phyloP scores from a whole-genome alignment of 92 coral and sea anemone genomes.

The Actinostola sp. region DNA sequence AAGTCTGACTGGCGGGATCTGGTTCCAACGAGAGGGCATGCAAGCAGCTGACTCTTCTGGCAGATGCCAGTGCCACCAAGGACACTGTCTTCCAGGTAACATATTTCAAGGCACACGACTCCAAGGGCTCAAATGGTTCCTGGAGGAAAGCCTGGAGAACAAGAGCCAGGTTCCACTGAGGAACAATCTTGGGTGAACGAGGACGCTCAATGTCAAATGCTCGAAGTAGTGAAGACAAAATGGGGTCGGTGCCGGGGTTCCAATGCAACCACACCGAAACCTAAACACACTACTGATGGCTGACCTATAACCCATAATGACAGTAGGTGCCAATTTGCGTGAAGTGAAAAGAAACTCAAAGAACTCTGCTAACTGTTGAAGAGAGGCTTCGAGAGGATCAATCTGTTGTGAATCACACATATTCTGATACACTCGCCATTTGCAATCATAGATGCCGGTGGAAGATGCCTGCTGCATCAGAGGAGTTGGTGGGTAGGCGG shows the following conservation, averaged over 20 bases:
- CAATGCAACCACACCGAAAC: conserved; percentile 13
- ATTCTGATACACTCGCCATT: no score
- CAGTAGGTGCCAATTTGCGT: neutral
- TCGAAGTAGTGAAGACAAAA: no score
- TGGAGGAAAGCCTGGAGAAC: no score
- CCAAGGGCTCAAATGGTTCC: conserved; percentile 28
- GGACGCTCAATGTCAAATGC: no score
- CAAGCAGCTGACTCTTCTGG: conserved; percentile 33
- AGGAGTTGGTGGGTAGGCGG: conserved; percentile 33
- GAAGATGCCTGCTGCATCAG: conserved; percentile 29
- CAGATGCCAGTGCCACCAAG: conserved; percentile 13
- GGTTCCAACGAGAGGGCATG: conserved; percentile 22
- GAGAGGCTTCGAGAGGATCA: no score
- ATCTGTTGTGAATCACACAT: no score
- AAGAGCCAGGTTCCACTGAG: no score
- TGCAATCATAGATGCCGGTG: no score
- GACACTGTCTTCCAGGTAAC: conserved; percentile 25
- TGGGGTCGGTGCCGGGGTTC: no score
- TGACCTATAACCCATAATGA: conserved; percentile 23
- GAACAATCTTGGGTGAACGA: no score
- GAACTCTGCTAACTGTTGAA: conserved; percentile 21
- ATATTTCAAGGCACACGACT: neutral
- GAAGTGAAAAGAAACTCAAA: conserved; percentile 14
- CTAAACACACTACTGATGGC: conserved; percentile 3
- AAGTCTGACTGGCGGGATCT: conserved; percentile 23